A percentile compares a stretch with the other conserved stretches of the same genome.
phyloP scores from a whole-genome alignment of 2,113 vertebrate species.

The Myocastor coypus region DNA sequence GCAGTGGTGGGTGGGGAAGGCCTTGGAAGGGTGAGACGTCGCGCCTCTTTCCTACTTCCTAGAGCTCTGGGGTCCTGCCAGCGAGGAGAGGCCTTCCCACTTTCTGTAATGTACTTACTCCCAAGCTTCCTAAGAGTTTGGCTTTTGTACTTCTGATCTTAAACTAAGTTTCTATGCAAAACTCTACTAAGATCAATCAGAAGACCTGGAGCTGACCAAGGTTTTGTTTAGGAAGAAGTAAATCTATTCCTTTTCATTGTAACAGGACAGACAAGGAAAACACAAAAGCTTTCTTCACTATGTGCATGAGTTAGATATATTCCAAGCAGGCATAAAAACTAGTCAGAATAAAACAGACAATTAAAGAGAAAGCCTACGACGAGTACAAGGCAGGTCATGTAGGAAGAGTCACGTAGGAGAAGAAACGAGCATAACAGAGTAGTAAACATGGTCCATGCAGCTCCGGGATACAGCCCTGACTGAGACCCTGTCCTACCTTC shows the following conservation, averaged over 20 bases:
- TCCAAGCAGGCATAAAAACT: slow-evolving; percentile 24
- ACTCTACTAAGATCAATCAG: background rate
- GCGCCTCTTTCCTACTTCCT: background rate
- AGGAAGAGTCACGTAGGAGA: background rate
- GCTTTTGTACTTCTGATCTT: background rate
- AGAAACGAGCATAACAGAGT: background rate
- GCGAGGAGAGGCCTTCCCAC: background rate
- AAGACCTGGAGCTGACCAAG: background rate
- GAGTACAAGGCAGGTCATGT: background rate
- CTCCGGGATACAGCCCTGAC: background rate
- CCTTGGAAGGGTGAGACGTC: background rate
- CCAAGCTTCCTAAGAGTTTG: background rate
- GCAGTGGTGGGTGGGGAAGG: background rate
- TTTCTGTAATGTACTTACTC: background rate
- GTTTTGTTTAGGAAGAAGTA: slow-evolving; percentile 47
- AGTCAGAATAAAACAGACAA: background rate
- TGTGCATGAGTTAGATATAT: background rate
- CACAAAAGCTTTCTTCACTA: background rate
- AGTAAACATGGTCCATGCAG: background rate
- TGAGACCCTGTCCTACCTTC: slow-evolving; percentile 86
- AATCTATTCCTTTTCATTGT: background rate
- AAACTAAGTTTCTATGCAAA: slow-evolving; percentile 15
- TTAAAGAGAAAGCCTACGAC: background rate
- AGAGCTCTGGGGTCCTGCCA: background rate
- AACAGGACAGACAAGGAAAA: slow-evolving; percentile 36